These are phyloP conservation scores for Mycteria americana DNA, from an alignment of 2,797 vertebrate genomes.

Conservation along the genomic window DNA sequence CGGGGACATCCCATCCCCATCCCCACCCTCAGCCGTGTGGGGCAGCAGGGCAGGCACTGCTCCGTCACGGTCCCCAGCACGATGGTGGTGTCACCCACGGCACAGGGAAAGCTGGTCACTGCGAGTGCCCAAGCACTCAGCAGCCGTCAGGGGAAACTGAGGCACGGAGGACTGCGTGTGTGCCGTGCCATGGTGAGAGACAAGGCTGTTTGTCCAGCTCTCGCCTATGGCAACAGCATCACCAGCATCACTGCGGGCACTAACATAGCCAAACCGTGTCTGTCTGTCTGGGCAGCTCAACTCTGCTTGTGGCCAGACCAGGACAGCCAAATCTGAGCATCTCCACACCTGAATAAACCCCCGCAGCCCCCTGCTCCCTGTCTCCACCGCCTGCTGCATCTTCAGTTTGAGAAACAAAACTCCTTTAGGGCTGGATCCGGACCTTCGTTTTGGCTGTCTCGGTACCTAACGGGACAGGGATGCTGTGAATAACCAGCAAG, in stretches of 20 bases:
- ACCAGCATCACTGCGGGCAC: not conserved
- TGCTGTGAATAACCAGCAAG: not conserved
- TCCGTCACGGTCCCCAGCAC: fast-evolving
- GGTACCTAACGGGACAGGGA: fast-evolving
- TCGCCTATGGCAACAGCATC: not conserved
- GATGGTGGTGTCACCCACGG: not conserved
- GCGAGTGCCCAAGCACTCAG: fast-evolving
- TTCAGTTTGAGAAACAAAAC: not conserved
- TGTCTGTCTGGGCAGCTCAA: not conserved
- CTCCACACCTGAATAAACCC: not conserved
- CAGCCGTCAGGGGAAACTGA: not conserved
- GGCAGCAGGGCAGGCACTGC: not conserved
- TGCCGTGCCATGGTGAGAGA: fast-evolving
- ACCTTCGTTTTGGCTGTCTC: fast-evolving
- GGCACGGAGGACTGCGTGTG: fast-evolving
- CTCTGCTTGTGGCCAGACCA: not conserved
- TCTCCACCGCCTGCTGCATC: not conserved
- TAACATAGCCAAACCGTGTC: fast-evolving
- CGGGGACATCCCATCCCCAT: not conserved
- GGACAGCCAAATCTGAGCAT: not conserved
- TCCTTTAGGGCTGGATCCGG: not conserved
- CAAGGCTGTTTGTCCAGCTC: not conserved
- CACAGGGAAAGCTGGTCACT: not conserved
- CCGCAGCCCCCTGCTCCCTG: not conserved
- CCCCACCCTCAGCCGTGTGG: not conserved